phyloP scores from a whole-genome alignment of 2,113 vertebrate species.

The Pteropus alecto region DNA sequence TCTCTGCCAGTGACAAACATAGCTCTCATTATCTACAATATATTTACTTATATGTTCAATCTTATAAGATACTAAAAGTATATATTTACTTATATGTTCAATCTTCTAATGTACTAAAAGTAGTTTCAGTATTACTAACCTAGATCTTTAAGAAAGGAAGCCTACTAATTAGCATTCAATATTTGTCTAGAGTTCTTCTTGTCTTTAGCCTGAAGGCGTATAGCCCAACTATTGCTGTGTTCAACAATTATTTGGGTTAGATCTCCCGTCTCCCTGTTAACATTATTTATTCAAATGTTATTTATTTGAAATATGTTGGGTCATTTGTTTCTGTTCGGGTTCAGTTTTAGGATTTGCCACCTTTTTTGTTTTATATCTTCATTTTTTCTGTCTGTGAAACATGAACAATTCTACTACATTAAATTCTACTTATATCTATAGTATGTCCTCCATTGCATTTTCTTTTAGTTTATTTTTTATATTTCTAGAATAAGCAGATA shows the following conservation, averaged over 20 bases:
- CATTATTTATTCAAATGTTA: not conserved
- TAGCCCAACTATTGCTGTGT: not conserved
- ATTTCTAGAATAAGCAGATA: not conserved
- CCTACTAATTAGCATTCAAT: not conserved
- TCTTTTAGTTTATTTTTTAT: not conserved
- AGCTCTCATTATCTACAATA: not conserved
- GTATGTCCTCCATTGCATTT: not conserved
- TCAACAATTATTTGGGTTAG: not conserved
- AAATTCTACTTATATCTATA: not conserved
- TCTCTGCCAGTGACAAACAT: not conserved
- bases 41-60: not conserved
- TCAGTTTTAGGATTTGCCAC: not conserved
- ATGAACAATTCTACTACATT: not conserved
- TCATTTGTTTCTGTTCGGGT: not conserved
- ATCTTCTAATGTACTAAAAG: not conserved
- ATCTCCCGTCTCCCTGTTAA: not conserved
- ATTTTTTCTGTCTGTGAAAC: not conserved
- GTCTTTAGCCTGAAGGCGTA: not conserved
- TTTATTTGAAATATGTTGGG: not conserved
- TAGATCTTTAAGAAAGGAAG: not conserved
- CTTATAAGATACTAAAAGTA: not conserved
- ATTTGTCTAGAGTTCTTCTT: not conserved
- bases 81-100: not conserved
- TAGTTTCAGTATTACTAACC: not conserved
- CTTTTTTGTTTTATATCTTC: not conserved